These are phyloP conservation scores for Phylloscopus trochilus DNA, from an alignment of 2,113 vertebrate genomes.

Conservation along the genomic window DNA sequence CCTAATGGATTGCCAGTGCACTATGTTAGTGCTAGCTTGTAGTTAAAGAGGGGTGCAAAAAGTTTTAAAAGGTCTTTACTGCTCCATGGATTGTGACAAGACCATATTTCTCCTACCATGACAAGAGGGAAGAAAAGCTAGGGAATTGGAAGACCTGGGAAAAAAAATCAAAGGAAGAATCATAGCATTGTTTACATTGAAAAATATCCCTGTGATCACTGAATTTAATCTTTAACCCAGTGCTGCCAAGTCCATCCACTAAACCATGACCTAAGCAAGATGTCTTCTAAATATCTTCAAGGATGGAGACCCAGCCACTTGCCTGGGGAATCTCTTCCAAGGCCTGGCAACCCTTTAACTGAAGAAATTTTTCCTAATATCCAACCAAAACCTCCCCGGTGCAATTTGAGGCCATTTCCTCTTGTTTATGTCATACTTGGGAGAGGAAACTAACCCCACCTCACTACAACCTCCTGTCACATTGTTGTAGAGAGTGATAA, in stretches of 20 bases:
- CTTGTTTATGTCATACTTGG: neutral
- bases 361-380: neutral
- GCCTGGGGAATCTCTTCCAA: neutral
- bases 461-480: neutral
- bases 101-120: neutral
- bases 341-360: neutral
- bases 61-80: neutral
- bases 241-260: neutral
- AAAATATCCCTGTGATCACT: neutral
- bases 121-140: neutral
- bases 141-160: neutral
- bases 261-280: neutral
- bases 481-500: neutral
- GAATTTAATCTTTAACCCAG: neutral
- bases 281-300: neutral
- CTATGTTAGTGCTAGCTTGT: neutral
- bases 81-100: neutral
- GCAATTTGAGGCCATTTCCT: neutral
- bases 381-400: neutral
- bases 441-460: neutral
- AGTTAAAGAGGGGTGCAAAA: neutral
- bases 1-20: neutral
- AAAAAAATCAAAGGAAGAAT: neutral
- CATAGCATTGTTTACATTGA: neutral
- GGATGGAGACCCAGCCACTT: neutral